phyloP scores from a whole-genome alignment of 2,888 invertebrate species.

The Cylloceria caligata region DNA sequence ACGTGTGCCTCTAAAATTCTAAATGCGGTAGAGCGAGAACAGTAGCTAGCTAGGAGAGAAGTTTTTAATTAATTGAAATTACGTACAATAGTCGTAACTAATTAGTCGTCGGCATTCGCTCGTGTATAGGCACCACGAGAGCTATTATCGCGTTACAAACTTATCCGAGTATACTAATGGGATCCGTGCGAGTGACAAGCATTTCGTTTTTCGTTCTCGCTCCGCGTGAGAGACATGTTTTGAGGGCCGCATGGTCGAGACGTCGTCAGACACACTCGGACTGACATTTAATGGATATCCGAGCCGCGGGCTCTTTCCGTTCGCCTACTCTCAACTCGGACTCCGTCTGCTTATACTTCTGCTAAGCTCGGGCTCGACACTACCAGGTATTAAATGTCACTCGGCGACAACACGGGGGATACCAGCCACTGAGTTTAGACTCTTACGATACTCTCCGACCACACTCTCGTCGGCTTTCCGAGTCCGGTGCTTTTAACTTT shows the following conservation, averaged over 20 bases:
- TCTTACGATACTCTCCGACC: slow-evolving; percentile 10
- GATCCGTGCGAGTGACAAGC: slow-evolving; percentile 31
- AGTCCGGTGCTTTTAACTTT: background rate
- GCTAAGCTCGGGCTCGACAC: slow-evolving; percentile 16
- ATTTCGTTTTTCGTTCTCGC: slow-evolving; percentile 22
- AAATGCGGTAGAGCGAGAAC: background rate
- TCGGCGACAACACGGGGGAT: slow-evolving; percentile 13
- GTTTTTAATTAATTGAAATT: slow-evolving; percentile 30
- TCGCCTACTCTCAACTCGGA: slow-evolving; percentile 2
- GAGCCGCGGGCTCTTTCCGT: background rate
- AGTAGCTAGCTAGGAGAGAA: background rate
- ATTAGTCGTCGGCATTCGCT: slow-evolving; percentile 6
- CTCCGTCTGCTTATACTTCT: background rate
- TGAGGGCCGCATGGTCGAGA: background rate
- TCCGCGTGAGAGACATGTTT: slow-evolving; percentile 13
- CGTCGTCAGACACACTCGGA: slow-evolving; percentile 12
- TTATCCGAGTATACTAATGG: slow-evolving; percentile 14
- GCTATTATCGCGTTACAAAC: slow-evolving; percentile 14
- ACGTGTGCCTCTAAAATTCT: background rate
- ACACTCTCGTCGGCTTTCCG: background rate
- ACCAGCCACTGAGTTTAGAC: slow-evolving; percentile 44
- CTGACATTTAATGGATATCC: slow-evolving; percentile 36
- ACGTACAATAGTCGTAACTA: background rate
- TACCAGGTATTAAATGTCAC: slow-evolving; percentile 45
- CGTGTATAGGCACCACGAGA: background rate